Evolutionary conservation across 2,797 vertebrate genomes (phyloP).

Genomic region (Galaxias olidus): DNA sequence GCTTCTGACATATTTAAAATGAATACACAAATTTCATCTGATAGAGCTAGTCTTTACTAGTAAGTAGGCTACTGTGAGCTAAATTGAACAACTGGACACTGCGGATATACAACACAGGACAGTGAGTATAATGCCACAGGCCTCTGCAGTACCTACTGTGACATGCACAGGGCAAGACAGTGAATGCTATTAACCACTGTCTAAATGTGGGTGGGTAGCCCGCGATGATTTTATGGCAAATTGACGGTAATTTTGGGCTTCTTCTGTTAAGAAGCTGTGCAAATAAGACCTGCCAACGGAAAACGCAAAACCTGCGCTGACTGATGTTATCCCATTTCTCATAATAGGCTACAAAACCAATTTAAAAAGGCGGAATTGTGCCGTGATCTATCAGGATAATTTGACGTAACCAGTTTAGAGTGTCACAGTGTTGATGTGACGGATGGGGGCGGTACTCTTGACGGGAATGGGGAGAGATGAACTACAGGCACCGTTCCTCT

Average conservation of each 20-base stretch:
- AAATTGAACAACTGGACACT: no score
- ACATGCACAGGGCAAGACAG: no score
- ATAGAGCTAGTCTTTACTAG: no score
- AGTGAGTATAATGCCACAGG: no score
- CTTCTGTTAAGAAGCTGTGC: conserved; percentile 2
- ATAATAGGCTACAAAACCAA: conserved; percentile 64
- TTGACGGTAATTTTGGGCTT: conserved; percentile 10
- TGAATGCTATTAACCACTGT: no score
- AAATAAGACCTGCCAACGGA: conserved; percentile 29
- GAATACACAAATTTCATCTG: no score
- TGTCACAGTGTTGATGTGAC: conserved; percentile 60
- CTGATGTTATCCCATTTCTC: conserved; percentile 53
- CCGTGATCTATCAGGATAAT: conserved; percentile 74
- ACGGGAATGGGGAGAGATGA: conserved; percentile 53
- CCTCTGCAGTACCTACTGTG: no score
- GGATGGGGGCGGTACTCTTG: conserved; percentile 44
- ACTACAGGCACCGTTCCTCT: conserved; percentile 58
- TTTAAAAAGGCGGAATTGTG: conserved; percentile 57
- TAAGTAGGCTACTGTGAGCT: no score
- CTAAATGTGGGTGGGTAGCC: background rate
- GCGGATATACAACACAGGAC: no score
- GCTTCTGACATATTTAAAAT: no score
- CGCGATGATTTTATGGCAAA: conserved; percentile 1
- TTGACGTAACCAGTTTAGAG: conserved; percentile 73
- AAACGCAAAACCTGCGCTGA: conserved; percentile 48